phyloP scores from a whole-genome alignment of 30 jellyfish, hydroid and myxozoan species.

The Euphysa ruthae region DNA sequence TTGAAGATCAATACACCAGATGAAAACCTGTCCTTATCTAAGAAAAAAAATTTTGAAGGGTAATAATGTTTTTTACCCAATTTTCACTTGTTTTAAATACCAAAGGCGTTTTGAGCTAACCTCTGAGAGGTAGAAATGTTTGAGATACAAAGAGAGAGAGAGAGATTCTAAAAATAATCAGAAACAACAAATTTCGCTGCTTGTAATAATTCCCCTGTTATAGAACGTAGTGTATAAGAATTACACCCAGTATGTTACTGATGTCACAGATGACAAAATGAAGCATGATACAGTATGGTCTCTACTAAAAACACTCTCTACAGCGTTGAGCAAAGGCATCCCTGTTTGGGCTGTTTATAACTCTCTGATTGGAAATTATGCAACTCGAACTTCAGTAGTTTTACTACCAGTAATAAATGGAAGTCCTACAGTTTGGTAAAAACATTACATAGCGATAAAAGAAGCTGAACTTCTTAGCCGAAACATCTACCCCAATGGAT shows the following conservation, averaged over 20 bases:
- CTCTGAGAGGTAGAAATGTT: too few relatives aligned
- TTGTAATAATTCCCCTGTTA: too few relatives aligned
- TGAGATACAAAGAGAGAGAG: too few relatives aligned
- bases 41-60: too few relatives aligned
- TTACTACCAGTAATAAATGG: neutral
- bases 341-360: neutral
- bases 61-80: too few relatives aligned
- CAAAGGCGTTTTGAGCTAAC: too few relatives aligned
- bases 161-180: too few relatives aligned
- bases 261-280: neutral
- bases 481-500: neutral
- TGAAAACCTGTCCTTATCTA: too few relatives aligned
- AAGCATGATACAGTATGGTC: neutral
- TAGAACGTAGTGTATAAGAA: too few relatives aligned
- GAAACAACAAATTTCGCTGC: too few relatives aligned
- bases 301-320: neutral
- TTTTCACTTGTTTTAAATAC: too few relatives aligned
- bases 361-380: neutral
- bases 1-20: constrained; percentile 9
- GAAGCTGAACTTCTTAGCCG: neutral
- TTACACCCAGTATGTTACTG: neutral
- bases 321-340: neutral
- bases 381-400: neutral
- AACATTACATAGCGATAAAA: neutral
- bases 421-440: neutral